These are phyloP conservation scores for Callorhinus ursinus DNA, from an alignment of 2,113 vertebrate species.

Conservation along the genomic window DNA sequence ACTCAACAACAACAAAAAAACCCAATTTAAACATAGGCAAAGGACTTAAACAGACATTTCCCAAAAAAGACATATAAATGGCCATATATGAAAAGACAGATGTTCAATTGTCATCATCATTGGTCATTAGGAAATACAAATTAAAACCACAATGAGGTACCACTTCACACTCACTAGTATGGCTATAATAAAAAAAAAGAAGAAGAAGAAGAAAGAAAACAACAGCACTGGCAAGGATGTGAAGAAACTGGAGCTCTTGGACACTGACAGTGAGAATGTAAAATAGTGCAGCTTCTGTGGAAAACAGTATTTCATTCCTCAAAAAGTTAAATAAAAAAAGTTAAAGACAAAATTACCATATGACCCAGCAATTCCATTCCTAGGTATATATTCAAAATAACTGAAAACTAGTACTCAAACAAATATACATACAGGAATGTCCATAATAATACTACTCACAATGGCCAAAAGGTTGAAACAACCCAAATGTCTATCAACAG, in stretches of 20 bases:
- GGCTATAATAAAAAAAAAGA: neutral
- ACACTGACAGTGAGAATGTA: neutral
- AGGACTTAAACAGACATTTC: neutral
- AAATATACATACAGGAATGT: neutral
- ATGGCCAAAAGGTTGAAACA: neutral
- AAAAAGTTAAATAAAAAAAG: neutral
- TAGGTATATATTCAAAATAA: neutral
- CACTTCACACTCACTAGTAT: neutral
- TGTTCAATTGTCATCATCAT: neutral
- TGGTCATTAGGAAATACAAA: neutral
- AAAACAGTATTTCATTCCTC: neutral
- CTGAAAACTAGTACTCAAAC: neutral
- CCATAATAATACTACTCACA: neutral
- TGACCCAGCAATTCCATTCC: neutral
- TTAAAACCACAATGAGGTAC: neutral
- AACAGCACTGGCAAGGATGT: neutral
- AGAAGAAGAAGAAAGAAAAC: neutral
- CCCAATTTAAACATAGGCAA: neutral
- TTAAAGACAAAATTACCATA: neutral
- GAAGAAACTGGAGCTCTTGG: neutral
- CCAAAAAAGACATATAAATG: neutral
- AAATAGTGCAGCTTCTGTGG: neutral
- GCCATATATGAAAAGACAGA: neutral
- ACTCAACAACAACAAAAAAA: neutral
- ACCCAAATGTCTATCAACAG: neutral